Percentiles rank a stretch among this genome's conserved stretches.
These are phyloP conservation scores for Anguilla megastoma DNA, from an alignment of 2,797 vertebrate genomes.

Conservation along the genomic window DNA sequence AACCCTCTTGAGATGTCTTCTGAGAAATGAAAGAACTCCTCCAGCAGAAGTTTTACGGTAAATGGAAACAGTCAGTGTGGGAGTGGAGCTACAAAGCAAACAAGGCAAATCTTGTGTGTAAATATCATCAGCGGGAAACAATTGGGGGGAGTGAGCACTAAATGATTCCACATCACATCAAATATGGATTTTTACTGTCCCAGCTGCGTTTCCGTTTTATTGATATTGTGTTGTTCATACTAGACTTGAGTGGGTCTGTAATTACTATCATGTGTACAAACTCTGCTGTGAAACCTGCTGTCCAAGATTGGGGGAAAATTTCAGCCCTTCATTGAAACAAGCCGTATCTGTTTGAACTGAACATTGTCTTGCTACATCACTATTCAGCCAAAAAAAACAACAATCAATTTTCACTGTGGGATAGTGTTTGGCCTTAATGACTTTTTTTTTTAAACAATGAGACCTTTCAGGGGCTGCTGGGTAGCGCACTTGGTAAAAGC, in stretches of 20 bases:
- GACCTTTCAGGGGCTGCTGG: background rate
- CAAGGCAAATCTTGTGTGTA: background rate
- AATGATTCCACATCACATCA: background rate
- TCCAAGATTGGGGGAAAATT: too few relatives aligned
- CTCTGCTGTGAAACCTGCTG: too few relatives aligned
- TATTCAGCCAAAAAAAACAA: too few relatives aligned
- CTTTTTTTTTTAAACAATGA: background rate
- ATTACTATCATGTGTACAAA: too few relatives aligned
- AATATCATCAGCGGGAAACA: background rate
- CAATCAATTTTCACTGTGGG: background rate
- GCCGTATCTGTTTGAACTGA: too few relatives aligned
- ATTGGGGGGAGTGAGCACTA: background rate
- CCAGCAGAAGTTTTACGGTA: background rate
- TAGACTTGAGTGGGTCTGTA: too few relatives aligned
- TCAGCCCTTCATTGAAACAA: too few relatives aligned
- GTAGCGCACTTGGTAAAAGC: too few relatives aligned
- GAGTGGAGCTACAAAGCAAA: background rate
- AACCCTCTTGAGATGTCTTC: background rate
- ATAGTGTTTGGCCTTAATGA: background rate
- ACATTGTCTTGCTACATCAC: too few relatives aligned
- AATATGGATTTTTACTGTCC: too few relatives aligned
- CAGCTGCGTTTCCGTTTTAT: too few relatives aligned
- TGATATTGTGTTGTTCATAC: too few relatives aligned
- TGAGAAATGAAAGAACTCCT: background rate
- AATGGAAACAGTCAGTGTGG: background rate